phyloP scores from a whole-genome alignment of 2,113 vertebrate species.

The Emydura subglobosa region DNA sequence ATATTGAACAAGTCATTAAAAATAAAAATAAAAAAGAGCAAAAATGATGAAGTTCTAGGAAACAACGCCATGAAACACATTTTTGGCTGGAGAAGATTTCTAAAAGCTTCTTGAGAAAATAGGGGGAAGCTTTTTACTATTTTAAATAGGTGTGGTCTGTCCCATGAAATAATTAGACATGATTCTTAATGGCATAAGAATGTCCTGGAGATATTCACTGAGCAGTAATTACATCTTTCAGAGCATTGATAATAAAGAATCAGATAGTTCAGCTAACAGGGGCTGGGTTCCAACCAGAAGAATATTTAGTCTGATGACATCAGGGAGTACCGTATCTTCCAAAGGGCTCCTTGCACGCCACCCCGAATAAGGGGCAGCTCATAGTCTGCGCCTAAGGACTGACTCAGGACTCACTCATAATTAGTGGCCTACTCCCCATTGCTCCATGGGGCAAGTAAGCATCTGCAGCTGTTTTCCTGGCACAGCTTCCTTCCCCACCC shows the following conservation, averaged over 20 bases:
- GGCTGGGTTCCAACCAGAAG: background rate
- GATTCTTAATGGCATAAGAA: background rate
- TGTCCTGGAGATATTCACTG: too few species aligned
- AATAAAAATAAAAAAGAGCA: background rate
- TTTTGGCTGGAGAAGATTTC: background rate
- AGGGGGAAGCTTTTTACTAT: accelerated
- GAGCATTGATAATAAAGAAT: background rate
- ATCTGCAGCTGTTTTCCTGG: background rate
- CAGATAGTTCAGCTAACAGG: background rate
- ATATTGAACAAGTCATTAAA: background rate
- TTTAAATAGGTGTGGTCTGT: accelerated
- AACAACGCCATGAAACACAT: background rate
- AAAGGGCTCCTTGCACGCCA: too few species aligned
- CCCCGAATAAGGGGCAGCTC: background rate
- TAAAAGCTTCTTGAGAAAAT: background rate
- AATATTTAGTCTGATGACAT: background rate
- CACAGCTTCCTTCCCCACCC: background rate
- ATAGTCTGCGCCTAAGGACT: background rate
- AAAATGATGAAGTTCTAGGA: background rate
- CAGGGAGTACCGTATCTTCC: background rate
- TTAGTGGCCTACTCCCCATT: background rate
- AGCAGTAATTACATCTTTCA: background rate
- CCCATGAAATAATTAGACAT: accelerated
- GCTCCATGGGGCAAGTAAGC: background rate
- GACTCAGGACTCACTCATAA: background rate